Conservation (phyloP, 1,140 invertebrate species). For the Drosophila lini region DNA sequence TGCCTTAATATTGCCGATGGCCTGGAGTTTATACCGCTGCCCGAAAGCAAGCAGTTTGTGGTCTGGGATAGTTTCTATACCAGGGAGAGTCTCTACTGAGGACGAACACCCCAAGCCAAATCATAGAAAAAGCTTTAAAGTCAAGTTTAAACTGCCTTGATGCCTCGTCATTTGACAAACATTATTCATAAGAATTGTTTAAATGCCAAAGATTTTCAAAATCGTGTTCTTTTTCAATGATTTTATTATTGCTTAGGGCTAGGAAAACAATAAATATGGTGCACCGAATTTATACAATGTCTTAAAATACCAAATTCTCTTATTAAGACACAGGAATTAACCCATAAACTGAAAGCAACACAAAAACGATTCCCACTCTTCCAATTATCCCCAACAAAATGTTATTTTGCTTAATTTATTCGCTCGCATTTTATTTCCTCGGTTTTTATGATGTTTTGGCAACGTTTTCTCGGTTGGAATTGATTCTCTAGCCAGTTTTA, state of each 20-base stretch:
- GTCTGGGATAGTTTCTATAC: conserved; percentile 84
- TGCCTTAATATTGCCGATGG: conserved; percentile 84
- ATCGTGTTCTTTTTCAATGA: background rate
- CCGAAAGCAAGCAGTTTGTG: conserved; percentile 83
- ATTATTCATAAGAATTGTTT: background rate
- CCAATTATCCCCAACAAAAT: conserved; percentile 10
- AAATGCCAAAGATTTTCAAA: background rate
- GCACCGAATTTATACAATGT: conserved; percentile 8
- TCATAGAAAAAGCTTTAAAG: background rate
- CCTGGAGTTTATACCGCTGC: conserved; percentile 75
- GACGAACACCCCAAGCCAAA: background rate
- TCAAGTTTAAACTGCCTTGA: conserved; percentile 7
- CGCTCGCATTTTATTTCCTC: conserved; percentile 18
- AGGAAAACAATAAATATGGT: conserved; percentile 1
- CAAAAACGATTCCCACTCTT: background rate
- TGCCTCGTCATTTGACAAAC: background rate
- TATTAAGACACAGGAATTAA: conserved; percentile 8
- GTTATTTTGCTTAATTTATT: conserved; percentile 16
- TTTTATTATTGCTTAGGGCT: background rate
- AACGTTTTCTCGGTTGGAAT: conserved; percentile 28
- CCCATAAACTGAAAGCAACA: conserved; percentile 6
- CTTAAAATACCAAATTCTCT: background rate
- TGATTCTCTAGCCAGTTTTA: conserved; percentile 51
- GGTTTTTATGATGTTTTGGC: conserved; percentile 41
- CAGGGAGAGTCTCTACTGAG: conserved; percentile 60